These are phyloP conservation scores for Sciurus vulgaris DNA, from an alignment of 2,797 vertebrate species.

Conservation along the genomic window DNA sequence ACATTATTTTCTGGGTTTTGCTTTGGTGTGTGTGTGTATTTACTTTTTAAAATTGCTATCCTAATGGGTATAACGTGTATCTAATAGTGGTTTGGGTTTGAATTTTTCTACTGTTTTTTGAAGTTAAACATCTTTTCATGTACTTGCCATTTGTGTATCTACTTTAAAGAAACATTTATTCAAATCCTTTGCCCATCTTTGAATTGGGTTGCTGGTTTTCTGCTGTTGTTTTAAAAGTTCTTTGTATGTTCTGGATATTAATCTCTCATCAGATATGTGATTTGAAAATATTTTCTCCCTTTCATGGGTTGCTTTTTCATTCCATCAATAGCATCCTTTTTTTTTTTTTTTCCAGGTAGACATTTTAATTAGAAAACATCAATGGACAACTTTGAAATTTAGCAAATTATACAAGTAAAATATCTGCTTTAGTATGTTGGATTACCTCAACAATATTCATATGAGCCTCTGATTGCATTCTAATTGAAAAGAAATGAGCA, in stretches of 20 bases:
- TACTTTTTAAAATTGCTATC: neutral
- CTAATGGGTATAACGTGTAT: neutral
- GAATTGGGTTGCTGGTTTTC: neutral
- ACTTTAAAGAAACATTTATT: no score
- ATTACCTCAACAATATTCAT: no score
- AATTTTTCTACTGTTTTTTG: neutral
- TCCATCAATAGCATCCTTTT: neutral
- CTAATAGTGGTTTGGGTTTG: neutral
- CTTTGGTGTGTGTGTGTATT: neutral
- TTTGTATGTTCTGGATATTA: neutral
- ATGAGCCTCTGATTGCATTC: no score
- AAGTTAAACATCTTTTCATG: neutral
- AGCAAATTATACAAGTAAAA: no score
- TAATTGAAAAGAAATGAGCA: no score
- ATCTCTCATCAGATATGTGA: neutral
- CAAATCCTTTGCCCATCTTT: neutral
- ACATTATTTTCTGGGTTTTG: neutral
- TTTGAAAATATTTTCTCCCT: neutral
- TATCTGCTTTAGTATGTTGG: no score
- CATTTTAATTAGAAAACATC: no score
- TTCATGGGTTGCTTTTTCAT: neutral
- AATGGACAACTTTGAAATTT: no score
- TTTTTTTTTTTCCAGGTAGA: no score
- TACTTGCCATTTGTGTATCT: neutral
- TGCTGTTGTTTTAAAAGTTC: neutral